These are phyloP conservation scores for Drepanosiphum platanoidis DNA, from an alignment of 2,888 invertebrate species.

Conservation along the genomic window DNA sequence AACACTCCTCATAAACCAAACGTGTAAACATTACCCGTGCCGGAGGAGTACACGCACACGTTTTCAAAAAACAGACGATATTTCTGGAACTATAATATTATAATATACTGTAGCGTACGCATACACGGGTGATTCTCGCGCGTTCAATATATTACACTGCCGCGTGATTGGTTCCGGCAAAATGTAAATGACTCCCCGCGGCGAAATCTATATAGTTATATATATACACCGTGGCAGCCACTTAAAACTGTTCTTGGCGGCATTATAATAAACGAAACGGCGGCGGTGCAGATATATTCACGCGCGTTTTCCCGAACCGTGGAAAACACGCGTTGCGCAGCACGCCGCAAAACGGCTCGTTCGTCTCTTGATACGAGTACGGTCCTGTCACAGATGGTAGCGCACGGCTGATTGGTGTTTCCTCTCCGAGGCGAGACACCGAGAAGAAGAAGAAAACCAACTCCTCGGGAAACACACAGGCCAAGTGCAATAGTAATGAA, in stretches of 20 bases:
- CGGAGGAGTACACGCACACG: too few relatives aligned
- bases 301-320: constrained; percentile 22
- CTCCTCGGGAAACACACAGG: background rate
- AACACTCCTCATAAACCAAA: too few relatives aligned
- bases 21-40: too few relatives aligned
- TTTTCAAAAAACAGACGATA: too few relatives aligned
- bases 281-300: background rate
- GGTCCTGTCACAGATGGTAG: constrained; percentile 14
- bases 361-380: too few relatives aligned
- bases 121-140: background rate
- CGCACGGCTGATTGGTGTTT: background rate
- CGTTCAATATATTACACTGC: background rate
- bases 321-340: background rate
- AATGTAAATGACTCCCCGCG: background rate
- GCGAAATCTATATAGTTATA: too few relatives aligned
- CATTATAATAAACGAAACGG: background rate
- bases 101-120: too few relatives aligned
- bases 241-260: constrained; percentile 32
- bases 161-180: background rate
- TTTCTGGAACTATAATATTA: too few relatives aligned
- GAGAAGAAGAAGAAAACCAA: background rate
- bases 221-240: too few relatives aligned
- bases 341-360: background rate
- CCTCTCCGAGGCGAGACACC: background rate
- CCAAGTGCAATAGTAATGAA: too few relatives aligned